A percentile compares a stretch with the other conserved stretches of the same genome.
phyloP scores from a whole-genome alignment of 2,113 vertebrate genomes.

The Pelecanoides urinatrix region DNA sequence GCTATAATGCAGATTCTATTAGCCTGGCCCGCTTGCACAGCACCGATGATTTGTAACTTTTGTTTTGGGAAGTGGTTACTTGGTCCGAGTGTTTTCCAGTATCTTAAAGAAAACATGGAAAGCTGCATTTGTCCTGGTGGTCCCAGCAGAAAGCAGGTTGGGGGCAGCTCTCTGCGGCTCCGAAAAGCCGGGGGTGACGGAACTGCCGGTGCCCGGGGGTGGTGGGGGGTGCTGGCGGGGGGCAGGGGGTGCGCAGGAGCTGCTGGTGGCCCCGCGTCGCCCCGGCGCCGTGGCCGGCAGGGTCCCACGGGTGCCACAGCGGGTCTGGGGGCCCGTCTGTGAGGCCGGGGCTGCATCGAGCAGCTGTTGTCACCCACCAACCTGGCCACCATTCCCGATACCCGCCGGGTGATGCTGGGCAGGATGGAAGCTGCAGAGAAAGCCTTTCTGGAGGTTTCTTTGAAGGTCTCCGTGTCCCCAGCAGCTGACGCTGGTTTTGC shows the following conservation, averaged over 20 bases:
- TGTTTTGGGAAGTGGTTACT: background rate
- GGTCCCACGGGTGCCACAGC: background rate
- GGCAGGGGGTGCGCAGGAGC: background rate
- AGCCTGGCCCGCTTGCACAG: background rate
- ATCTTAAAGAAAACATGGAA: background rate
- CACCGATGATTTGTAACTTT: background rate
- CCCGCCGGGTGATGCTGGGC: fast-evolving
- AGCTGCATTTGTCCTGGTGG: background rate
- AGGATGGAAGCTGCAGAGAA: background rate
- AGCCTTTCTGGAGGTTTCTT: background rate
- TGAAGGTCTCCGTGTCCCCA: fast-evolving
- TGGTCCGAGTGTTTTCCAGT: background rate
- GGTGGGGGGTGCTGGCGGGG: background rate
- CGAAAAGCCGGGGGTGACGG: background rate
- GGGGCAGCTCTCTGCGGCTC: background rate
- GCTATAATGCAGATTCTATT: background rate
- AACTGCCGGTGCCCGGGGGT: no score
- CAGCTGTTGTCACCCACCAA: background rate
- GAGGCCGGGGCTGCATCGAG: background rate
- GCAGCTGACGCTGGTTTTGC: background rate
- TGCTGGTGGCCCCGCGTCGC: background rate
- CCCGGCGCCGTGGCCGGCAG: background rate
- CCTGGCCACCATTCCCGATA: no score
- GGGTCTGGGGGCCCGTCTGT: background rate
- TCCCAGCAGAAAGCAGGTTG: background rate